These are phyloP conservation scores for Hydra vulgaris DNA, from an alignment of 30 jellyfish, hydroid and myxozoan genomes.

Conservation along the genomic window DNA sequence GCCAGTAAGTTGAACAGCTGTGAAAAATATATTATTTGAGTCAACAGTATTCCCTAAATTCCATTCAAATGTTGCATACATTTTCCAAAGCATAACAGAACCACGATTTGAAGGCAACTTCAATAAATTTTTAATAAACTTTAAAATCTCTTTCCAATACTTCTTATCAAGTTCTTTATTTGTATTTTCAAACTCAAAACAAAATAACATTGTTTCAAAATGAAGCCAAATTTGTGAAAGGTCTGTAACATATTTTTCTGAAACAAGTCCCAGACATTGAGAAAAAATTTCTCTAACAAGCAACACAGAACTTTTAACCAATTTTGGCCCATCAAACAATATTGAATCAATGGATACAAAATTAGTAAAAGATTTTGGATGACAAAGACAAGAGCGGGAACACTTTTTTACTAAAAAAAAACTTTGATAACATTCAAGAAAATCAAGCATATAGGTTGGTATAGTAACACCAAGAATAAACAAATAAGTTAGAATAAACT, in stretches of 20 bases:
- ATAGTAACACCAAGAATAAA: slow-evolving; percentile 59
- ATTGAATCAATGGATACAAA: background rate
- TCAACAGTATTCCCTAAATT: slow-evolving; percentile 57
- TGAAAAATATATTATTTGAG: slow-evolving; percentile 50
- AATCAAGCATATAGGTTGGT: slow-evolving; percentile 6
- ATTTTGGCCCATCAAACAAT: background rate
- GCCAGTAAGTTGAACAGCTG: slow-evolving; percentile 31
- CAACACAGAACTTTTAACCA: slow-evolving; percentile 8
- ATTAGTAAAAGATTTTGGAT: background rate
- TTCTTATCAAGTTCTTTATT: slow-evolving; percentile 5
- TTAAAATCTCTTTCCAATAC: slow-evolving; percentile 27
- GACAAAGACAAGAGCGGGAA: slow-evolving; percentile 14
- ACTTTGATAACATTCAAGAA: background rate
- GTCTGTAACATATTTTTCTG: slow-evolving; percentile 7
- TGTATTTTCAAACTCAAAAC: background rate
- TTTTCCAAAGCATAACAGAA: slow-evolving; percentile 58
- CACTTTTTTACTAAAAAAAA: background rate
- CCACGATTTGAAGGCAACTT: slow-evolving; percentile 53
- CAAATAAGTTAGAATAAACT: slow-evolving; percentile 37
- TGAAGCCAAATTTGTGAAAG: slow-evolving; percentile 55
- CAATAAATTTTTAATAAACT: slow-evolving; percentile 54
- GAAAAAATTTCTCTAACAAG: slow-evolving; percentile 31
- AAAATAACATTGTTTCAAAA: slow-evolving; percentile 42
- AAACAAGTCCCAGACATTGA: slow-evolving; percentile 31
- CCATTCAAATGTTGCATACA: slow-evolving; percentile 62